Evolutionary conservation across 2,888 invertebrate genomes (phyloP), one percentile per base, ranked within the genome.

Genomic region (Synergus gifuensis): DNA sequence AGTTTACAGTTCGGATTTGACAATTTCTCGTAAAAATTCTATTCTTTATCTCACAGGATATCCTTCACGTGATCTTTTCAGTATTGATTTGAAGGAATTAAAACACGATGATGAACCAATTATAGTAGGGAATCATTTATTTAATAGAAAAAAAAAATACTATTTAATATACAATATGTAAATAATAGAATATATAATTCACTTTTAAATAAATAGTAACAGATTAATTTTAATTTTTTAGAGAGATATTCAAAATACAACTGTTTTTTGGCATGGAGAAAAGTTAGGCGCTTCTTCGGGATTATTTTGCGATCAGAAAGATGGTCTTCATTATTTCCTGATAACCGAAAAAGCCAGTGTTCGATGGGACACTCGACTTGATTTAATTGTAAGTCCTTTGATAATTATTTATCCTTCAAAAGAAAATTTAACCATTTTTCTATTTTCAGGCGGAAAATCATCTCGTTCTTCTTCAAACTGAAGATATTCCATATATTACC

Each of bases 241-340:
- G 81, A 76, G 83, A 77, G 78, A 77, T 8, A 62, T 49, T 44
- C 78, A 69, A 76, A 86, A 84, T 64, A 77, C 69, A 28, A 84
- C 82, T 28, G 90, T 90, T 4, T 85, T 85, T 11, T 90, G 89
- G 84, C 79, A 91, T 22, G 93, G 93, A 4, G 86, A 90, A 54
- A 93, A 93, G 89, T 86, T 93, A 82, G 93, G 93, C 16, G 84
- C 86, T 76, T 93, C 93, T 2, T 89, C 88, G 14, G 93, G 92
- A 14, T 85, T 93, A 58, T 88, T 91, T 40, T 87, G 91, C n/a
- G 93, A 93, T 86, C 84, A 86, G 8, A 91, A 89, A 83, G 89
- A 89, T 54, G 93, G 93, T 18, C 86, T 93, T 54, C 91, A 90
- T 83, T 93, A 94, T 85, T 93, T 92, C 83, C 88, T 93, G 83